Base-by-base conservation (phyloP, 2,888 invertebrate species). In the Dryobota labecula region DNA sequence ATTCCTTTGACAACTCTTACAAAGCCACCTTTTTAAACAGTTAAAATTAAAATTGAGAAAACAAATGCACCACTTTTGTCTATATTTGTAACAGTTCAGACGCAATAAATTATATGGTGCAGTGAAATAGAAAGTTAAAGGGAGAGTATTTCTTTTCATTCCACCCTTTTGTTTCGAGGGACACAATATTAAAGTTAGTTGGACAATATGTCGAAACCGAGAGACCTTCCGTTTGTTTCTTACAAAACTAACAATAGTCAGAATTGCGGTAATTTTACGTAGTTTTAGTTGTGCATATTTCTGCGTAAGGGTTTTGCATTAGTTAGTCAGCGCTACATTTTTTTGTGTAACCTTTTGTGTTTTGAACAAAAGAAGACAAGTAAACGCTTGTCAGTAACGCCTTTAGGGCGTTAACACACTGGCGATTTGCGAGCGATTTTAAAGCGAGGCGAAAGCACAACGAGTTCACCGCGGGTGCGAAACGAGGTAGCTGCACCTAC, bases 101-200 rank as follows among this genome's bases (percentile, higher is more conserved):
- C 62, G 77, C 77, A 84, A 86, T 86, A 83, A 82, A 84, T 85
- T 82, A 84, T 80, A 80, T 72, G 69, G 75, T 78, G 62, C 82
- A 87, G 68, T 86, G 89, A 90, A 90, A 90, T 84, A 87, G 90
- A 90, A 90, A 90, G 89, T 87, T 80, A 49, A 73, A 83, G 77
- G 70, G 83, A 75, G 80, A 79, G 61, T 76, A 70, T 74, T 78
- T 69, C 73, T 78, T 82, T 86, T 76, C 75, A 63, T 43, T 60
- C 27, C 51, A 70, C 41, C 64, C 78, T 78, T 79, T 90, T 87
- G 84, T 86, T 87, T 85, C 73, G 83, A 70, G 70, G 71, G 56
- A 72, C 78, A 80, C 72, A 64, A 53, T 43, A 79, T 68, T 73
- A 83, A 87, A 76, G 54, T 62, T 43, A 41, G 62, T 60, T 56